Conservation (phyloP, 2,113 vertebrate genomes). For the Tauraco erythrolophus region DNA sequence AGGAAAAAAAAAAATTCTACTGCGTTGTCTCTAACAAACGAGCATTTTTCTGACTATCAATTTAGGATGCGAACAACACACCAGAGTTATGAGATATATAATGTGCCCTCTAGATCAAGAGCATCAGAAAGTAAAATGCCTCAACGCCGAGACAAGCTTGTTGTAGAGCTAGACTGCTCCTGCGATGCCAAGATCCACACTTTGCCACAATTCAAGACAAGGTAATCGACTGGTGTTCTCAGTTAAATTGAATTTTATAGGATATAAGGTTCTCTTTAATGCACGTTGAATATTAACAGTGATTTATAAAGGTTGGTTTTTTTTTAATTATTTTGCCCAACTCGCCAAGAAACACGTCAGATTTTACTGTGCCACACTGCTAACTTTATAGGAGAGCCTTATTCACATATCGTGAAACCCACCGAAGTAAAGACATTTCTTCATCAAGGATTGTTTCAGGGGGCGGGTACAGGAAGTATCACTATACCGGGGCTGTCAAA, state of each 20-base stretch:
- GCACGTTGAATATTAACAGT: conserved; percentile 4
- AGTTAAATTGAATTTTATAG: conserved; percentile 43
- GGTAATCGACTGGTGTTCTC: conserved; percentile 12
- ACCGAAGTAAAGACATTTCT: conserved; percentile 13
- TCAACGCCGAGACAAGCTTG: background rate
- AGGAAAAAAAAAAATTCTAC: background rate
- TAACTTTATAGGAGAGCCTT: conserved; percentile 34
- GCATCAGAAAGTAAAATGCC: background rate
- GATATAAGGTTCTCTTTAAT: conserved; percentile 6
- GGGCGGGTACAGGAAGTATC: conserved; percentile 60
- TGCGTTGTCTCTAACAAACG: background rate
- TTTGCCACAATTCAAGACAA: background rate
- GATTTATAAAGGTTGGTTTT: background rate
- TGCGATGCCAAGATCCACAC: background rate
- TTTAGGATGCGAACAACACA: background rate
- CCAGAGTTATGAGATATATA: background rate
- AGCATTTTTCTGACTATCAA: background rate
- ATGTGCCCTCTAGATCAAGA: background rate
- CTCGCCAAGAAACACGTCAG: conserved; percentile 13
- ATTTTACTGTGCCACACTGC: conserved; percentile 27
- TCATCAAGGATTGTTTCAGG: background rate
- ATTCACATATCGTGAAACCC: background rate
- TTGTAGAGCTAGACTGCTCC: background rate
- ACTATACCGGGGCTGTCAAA: conserved; percentile 16
- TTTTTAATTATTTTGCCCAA: background rate